Evolutionary conservation across 2,888 invertebrate species (phyloP).

Genomic region (Zootermopsis nevadensis): DNA sequence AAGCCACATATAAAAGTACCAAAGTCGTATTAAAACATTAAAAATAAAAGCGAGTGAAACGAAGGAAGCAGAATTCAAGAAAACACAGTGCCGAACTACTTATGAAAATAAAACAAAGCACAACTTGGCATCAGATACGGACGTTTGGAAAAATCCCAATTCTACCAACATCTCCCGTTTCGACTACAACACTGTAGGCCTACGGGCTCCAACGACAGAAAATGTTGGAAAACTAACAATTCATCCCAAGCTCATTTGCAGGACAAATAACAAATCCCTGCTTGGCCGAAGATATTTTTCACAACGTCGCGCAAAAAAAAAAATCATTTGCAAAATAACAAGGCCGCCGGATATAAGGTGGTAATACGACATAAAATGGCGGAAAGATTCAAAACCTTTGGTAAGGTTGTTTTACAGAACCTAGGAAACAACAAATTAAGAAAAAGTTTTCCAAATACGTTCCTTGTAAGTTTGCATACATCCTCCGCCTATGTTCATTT

Average conservation of each 20-base stretch:
- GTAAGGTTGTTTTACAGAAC: no score
- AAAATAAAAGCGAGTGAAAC: neutral
- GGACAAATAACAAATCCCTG: neutral
- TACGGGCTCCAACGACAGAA: neutral
- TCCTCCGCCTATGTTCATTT: no score
- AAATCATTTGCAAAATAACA: no score
- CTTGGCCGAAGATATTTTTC: neutral
- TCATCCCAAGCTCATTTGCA: slow-evolving; percentile 1
- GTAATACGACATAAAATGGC: no score
- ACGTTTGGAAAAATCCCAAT: slow-evolving; percentile 30
- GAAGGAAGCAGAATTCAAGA: neutral
- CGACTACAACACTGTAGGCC: neutral
- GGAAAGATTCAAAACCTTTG: no score
- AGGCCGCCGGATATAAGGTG: no score
- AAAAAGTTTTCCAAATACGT: no score
- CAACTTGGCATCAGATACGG: slow-evolving; percentile 13
- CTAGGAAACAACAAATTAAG: no score
- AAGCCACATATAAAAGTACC: neutral
- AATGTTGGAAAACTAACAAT: neutral
- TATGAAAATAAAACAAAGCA: slow-evolving; percentile 4
- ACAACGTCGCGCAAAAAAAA: neutral
- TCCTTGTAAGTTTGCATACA: no score
- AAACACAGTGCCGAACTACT: neutral
- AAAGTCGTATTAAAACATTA: neutral
- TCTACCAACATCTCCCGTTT: neutral